phyloP scores from a whole-genome alignment of 2,888 invertebrate species.

The Lycia hirtaria region DNA sequence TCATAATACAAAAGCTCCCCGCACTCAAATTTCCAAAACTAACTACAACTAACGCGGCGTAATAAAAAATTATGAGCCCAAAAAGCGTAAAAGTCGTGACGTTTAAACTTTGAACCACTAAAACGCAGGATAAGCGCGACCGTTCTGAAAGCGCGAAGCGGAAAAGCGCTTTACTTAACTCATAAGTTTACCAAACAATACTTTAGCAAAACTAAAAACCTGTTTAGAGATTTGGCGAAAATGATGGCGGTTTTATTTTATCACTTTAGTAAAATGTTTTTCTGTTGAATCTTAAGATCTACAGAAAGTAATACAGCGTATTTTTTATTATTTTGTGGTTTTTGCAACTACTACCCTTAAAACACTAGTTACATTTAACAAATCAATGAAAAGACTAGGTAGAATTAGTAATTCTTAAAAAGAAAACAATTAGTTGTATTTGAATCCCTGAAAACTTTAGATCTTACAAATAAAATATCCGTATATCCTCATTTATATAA shows the following conservation, averaged over 20 bases:
- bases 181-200: conserved; percentile 31
- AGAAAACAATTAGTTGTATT: too few relatives aligned
- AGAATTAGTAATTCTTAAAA: too few relatives aligned
- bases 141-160: conserved; percentile 28
- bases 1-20: conserved; percentile 29
- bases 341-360: too few relatives aligned
- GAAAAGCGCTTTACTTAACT: conserved; percentile 39
- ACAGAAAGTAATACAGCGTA: background rate
- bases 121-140: conserved; percentile 39
- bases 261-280: background rate
- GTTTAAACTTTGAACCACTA: conserved; percentile 42
- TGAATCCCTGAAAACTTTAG: background rate
- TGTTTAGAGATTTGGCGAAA: conserved; percentile 19
- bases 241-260: background rate
- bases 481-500: too few relatives aligned
- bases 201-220: conserved; percentile 23
- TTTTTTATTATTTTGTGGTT: too few relatives aligned
- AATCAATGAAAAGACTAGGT: background rate
- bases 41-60: conserved; percentile 31
- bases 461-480: too few relatives aligned
- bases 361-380: background rate
- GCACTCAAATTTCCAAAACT: conserved; percentile 38
- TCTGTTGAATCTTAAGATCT: background rate
- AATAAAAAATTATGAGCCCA: conserved; percentile 42
- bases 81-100: conserved; percentile 41